A percentile compares a stretch with the other conserved stretches of the same genome.
These are phyloP conservation scores for Drosophila pachea DNA, from an alignment of 1,140 invertebrate species.

Conservation along the genomic window DNA sequence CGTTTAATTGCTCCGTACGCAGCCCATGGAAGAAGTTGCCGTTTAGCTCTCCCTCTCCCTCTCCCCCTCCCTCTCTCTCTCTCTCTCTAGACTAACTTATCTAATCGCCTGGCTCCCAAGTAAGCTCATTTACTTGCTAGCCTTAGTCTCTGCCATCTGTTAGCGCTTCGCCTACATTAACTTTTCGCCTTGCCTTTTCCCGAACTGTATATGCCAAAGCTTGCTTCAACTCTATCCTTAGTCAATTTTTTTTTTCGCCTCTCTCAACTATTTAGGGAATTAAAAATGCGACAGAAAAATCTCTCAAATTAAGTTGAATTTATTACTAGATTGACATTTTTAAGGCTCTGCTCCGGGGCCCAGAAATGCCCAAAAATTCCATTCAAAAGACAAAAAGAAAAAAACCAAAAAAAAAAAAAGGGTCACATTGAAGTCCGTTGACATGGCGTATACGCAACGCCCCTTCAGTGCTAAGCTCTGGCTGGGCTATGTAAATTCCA, in stretches of 20 bases:
- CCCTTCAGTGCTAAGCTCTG: constrained; percentile 7
- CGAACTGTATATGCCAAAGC: no score
- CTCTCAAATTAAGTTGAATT: neutral
- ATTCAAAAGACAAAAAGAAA: neutral
- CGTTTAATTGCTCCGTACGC: no score
- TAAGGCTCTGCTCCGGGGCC: neutral
- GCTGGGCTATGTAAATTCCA: constrained; percentile 14
- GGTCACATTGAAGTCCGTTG: constrained; percentile 33
- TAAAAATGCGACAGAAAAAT: neutral
- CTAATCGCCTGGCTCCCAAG: neutral
- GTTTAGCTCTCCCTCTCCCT: neutral
- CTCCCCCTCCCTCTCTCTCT: neutral
- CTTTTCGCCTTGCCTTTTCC: neutral
- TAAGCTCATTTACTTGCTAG: no score
- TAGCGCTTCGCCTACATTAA: neutral
- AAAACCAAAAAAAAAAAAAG: constrained; percentile 5
- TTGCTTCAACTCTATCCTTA: no score
- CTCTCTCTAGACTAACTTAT: neutral
- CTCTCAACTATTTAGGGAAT: neutral
- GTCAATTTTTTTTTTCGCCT: no score
- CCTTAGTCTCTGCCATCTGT: no score
- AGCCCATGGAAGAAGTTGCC: no score
- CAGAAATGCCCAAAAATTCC: constrained; percentile 1
- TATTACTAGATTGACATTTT: constrained; percentile 2
- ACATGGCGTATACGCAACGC: constrained; percentile 16